Percentiles rank a stretch among this genome's conserved stretches.
These are phyloP conservation scores for Hassar affinis DNA, from an alignment of 2,113 vertebrate genomes.

Conservation along the genomic window DNA sequence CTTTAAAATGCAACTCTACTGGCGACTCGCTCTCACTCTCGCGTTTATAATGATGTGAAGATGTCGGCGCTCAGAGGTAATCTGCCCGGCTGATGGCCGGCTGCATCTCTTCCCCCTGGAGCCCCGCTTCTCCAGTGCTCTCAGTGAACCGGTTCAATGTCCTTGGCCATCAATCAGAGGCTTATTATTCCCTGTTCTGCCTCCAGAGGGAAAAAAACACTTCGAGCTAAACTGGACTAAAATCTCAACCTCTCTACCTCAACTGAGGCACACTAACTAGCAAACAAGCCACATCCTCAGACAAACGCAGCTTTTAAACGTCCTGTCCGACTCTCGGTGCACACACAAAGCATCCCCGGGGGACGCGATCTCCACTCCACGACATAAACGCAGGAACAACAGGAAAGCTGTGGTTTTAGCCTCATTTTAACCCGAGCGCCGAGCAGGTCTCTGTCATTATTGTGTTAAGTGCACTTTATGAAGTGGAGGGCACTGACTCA, in stretches of 20 bases:
- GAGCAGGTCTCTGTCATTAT: constrained; percentile 3
- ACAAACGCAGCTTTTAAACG: constrained; percentile 35
- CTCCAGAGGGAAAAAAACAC: constrained; percentile 53
- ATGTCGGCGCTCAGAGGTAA: constrained; percentile 35
- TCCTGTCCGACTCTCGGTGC: constrained; percentile 20
- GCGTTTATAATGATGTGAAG: constrained; percentile 20
- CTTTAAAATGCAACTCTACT: neutral
- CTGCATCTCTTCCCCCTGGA: constrained; percentile 54
- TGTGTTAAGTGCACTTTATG: constrained; percentile 27
- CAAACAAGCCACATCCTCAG: neutral
- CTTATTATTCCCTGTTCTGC: constrained; percentile 62
- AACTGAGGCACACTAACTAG: constrained; percentile 12
- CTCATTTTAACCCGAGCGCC: constrained; percentile 6
- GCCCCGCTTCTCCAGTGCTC: constrained; percentile 57
- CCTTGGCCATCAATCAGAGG: constrained; percentile 77
- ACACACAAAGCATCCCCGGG: constrained; percentile 23
- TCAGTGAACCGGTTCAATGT: constrained; percentile 63
- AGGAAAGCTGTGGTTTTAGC: constrained; percentile 15
- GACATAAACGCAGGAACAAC: constrained; percentile 34
- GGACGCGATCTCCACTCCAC: constrained; percentile 13
- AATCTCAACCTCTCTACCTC: constrained; percentile 50
- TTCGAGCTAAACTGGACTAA: constrained; percentile 60
- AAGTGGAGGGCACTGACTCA: neutral
- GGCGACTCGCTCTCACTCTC: too few relatives aligned
- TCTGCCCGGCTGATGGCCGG: constrained; percentile 43